These are phyloP conservation scores for Monopis laevigella DNA, from an alignment of 2,888 invertebrate species.

Conservation along the genomic window DNA sequence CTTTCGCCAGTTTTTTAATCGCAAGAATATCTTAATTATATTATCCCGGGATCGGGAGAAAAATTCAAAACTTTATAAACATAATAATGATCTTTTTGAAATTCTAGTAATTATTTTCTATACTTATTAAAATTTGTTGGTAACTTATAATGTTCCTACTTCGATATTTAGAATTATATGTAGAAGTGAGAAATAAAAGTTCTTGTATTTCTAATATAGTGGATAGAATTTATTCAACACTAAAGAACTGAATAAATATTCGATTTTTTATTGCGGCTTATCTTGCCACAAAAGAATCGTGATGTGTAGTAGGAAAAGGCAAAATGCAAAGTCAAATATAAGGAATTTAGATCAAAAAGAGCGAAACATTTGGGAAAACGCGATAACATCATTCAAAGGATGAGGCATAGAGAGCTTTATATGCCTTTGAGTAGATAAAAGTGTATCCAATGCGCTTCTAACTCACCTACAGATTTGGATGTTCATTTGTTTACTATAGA, in stretches of 20 bases:
- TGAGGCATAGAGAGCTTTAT: slow-evolving; percentile 51
- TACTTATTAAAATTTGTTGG: no score
- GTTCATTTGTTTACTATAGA: no score
- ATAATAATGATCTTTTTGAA: no score
- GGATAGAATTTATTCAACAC: no score
- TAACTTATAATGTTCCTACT: no score
- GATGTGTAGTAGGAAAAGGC: slow-evolving; percentile 47
- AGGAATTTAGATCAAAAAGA: slow-evolving; percentile 58
- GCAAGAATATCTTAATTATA: slow-evolving; percentile 53
- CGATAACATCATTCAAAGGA: slow-evolving; percentile 59
- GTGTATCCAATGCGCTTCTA: slow-evolving; percentile 30
- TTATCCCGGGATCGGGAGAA: slow-evolving; percentile 41
- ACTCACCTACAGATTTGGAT: no score
- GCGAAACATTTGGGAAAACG: slow-evolving; percentile 55
- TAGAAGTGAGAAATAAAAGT: no score
- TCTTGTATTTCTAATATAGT: no score
- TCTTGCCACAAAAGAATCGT: slow-evolving; percentile 49
- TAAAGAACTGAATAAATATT: slow-evolving; percentile 34
- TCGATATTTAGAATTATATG: no score
- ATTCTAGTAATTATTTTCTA: no score
- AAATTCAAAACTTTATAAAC: no score
- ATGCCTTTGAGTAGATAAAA: slow-evolving; percentile 49
- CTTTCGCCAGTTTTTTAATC: slow-evolving; percentile 40
- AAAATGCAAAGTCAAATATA: slow-evolving; percentile 47
- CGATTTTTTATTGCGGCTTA: slow-evolving; percentile 41